Conservation (phyloP, 2,113 vertebrate species). For the Crypturellus undulatus region DNA sequence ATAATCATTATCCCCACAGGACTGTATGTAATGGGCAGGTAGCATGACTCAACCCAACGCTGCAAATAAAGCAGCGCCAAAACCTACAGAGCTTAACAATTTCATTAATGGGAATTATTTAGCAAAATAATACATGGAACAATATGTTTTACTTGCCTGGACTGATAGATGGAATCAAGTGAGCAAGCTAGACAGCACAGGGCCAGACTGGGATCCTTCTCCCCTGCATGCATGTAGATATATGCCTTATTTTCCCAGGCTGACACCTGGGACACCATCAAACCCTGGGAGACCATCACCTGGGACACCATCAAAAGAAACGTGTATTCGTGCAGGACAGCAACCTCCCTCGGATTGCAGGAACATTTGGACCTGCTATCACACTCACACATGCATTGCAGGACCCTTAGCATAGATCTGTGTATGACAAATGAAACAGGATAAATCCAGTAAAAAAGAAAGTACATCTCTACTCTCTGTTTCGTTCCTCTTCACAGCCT, state of each 20-base stretch:
- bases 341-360: not conserved
- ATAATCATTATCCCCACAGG: not conserved
- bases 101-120: not conserved
- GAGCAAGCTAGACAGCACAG: not conserved
- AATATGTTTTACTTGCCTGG: not conserved
- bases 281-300: not conserved
- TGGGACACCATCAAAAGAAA: not conserved
- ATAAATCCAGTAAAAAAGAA: not conserved
- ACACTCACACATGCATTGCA: not conserved
- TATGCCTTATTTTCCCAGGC: not conserved
- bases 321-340: not conserved
- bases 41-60: not conserved
- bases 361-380: not conserved
- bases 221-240: not conserved
- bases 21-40: not conserved
- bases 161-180: not conserved
- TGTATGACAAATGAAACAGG: rapidly evolving
- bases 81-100: not conserved
- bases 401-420: not conserved
- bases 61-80: not conserved
- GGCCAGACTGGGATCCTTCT: not conserved
- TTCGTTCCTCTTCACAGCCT: not conserved
- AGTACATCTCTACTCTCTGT: rapidly evolving
- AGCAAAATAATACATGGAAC: not conserved
- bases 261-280: not conserved